Evolutionary conservation across 1,140 invertebrate species (phyloP), one percentile per base, ranked within the genome.

Genomic region (Drosophila littoralis): DNA sequence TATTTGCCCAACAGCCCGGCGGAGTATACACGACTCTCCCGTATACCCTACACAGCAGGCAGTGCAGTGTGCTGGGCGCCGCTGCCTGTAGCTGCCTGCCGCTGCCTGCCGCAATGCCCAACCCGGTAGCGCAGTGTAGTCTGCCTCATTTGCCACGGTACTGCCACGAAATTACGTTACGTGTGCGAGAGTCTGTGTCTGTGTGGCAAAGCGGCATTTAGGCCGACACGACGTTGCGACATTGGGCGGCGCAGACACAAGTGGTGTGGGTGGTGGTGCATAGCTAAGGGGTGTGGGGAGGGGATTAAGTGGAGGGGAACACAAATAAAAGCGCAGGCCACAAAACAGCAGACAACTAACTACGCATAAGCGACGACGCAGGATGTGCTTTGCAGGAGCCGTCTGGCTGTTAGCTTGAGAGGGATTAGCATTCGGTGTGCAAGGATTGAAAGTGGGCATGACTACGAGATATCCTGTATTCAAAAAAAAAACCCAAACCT

Each of bases 241-340:
- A n/a, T 43, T 28, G 59, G 33, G 48, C 33, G 28, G 28, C 12
- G 51, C 80, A 85, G 77, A 83, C 77, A 54, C 48, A 67, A 32
- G 12, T n/a, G 50, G 2, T 1, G 36, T 61, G 55, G 50, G 60
- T 54, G 68, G 2, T 65, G 72, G 52, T n/a, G n/a, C n/a, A n/a
- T n/a, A n/a, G n/a, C n/a, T n/a, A n/a, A n/a, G n/a, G n/a, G n/a
- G n/a, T n/a, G n/a, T n/a, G 77, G 50, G 63, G 57, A 32, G 35
- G 28, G 17, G 12, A 6, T 15, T 12, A 33, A 22, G n/a, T 22
- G 12, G 17, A 12, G n/a, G 33, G 38, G 35, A 7, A 15, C 57
- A 73, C 78, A 77, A 79, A 82, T 86, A 86, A 86, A 86, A 83
- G 79, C 84, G 83, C 75, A 74, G 83, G 83, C 83, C 83, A 77